Base-by-base conservation (phyloP, 1,140 invertebrate species). In the Philopotamus ludificatus region DNA sequence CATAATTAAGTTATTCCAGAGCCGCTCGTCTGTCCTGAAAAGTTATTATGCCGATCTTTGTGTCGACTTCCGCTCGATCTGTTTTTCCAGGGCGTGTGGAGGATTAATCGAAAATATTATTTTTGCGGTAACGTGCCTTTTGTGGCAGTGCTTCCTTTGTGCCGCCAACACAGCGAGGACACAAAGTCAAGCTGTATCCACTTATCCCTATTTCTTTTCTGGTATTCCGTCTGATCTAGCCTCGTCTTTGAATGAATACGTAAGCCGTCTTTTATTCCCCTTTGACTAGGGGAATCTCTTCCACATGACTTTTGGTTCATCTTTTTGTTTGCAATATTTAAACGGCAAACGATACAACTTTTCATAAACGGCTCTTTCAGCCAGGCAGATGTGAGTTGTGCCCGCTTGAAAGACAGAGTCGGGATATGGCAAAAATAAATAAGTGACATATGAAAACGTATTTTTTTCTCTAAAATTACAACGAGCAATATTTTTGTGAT, bases 51-150 rank as follows among this genome's bases (percentile, higher is more conserved):
- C n/a, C n/a, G n/a, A n/a, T n/a, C n/a, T n/a, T n/a, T n/a, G n/a
- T n/a, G n/a, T n/a, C n/a, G n/a, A n/a, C n/a, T 34, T 34, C 12
- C 28, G 4, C 12, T 12, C 28, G 28, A 34, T 34, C 12, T 34
- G 12, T 34, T 34, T 34, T 34, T 34, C 4, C 15, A 49, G 21
- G 47, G 22, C 22, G 47, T 18, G 26, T 39, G 15, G 41, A 18
- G 49, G 28, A 66, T 66, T 66, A 62, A 66, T 66, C 58, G 50
- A 22, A 62, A 66, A 66, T 66, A 62, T 66, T 66, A 66, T 61
- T 66, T 57, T 49, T 47, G 65, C 65, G 65, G 58, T 41, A 41
- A 22, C 16, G 26, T 25, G 7, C 25, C 34, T 21, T 42, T 49
- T 50, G 25, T 26, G 12, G 49, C 15, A 22, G 20, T 9, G 49